A percentile compares a stretch with the other conserved stretches of the same genome.
Evolutionary conservation across 2,113 vertebrate genomes (phyloP).

Genomic region (Oryzias celebensis): DNA sequence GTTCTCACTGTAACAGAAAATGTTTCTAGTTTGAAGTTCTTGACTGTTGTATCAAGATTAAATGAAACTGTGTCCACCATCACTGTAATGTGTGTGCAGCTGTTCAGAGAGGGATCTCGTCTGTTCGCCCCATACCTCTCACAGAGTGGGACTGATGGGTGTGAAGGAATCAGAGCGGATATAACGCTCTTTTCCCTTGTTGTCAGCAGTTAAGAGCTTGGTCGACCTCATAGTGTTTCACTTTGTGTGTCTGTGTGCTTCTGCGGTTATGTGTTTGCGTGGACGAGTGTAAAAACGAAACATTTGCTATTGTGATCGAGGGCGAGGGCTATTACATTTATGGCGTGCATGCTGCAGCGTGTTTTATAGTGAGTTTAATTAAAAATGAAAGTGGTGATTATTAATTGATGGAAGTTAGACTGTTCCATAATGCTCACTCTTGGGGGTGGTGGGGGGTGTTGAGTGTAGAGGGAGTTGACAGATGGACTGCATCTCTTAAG

Average conservation of each 20-base stretch:
- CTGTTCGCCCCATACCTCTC: slow-evolving; percentile 42
- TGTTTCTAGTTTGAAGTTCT: background rate
- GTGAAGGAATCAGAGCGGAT: slow-evolving; percentile 69
- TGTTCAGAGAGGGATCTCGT: slow-evolving; percentile 43
- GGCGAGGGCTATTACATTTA: slow-evolving; percentile 2
- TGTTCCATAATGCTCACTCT: slow-evolving; percentile 29
- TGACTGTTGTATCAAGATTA: background rate
- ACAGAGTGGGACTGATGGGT: slow-evolving; percentile 55
- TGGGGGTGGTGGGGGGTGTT: slow-evolving; percentile 12
- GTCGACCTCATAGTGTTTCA: slow-evolving; percentile 5
- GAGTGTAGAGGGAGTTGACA: background rate
- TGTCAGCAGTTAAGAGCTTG: slow-evolving; percentile 62
- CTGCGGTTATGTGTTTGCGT: background rate
- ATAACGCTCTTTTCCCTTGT: slow-evolving; percentile 54
- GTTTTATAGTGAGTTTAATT: slow-evolving; percentile 68
- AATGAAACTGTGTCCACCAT: background rate
- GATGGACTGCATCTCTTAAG: background rate
- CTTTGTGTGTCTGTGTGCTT: slow-evolving; percentile 9
- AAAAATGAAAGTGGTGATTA: slow-evolving; percentile 74
- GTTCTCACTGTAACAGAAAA: background rate
- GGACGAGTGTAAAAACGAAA: slow-evolving; percentile 14
- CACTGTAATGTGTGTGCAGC: slow-evolving; percentile 14
- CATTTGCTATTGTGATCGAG: slow-evolving; percentile 6
- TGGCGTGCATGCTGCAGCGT: slow-evolving; percentile 30
- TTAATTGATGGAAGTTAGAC: slow-evolving; percentile 72